Conservation (phyloP, 2,888 invertebrate species). For the Ectemnius lituratus region DNA sequence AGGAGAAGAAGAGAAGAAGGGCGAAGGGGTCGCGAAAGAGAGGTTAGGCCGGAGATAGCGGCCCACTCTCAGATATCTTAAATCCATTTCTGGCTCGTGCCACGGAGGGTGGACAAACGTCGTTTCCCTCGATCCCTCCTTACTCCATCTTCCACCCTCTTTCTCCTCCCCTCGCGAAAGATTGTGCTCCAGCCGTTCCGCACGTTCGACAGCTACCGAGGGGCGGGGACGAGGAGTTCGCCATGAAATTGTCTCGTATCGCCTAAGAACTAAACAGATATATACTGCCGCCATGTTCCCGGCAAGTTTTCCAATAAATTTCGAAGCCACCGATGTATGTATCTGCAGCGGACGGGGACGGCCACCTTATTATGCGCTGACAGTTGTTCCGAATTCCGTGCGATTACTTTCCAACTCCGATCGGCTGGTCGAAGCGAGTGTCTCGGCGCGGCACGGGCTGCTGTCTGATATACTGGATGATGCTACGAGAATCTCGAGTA, state of each 20-base stretch:
- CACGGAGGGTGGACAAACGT: slow-evolving; percentile 50
- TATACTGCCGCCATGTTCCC: slow-evolving; percentile 13
- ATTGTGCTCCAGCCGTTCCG: neutral
- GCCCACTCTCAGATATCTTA: slow-evolving; percentile 55
- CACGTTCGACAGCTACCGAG: neutral
- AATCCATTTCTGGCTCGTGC: slow-evolving; percentile 61
- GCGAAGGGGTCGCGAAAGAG: slow-evolving; percentile 29
- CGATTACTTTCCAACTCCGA: slow-evolving; percentile 13
- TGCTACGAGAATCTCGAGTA: neutral
- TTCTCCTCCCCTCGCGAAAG: neutral
- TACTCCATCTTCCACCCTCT: slow-evolving; percentile 10
- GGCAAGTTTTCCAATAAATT: slow-evolving; percentile 46
- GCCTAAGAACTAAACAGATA: slow-evolving; percentile 39
- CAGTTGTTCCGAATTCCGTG: slow-evolving; percentile 17
- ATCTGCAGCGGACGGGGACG: neutral
- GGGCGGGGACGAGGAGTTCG: slow-evolving; percentile 30
- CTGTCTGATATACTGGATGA: slow-evolving; percentile 9
- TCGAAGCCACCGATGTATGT: slow-evolving; percentile 33
- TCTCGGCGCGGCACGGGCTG: too few species aligned
- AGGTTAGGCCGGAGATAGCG: slow-evolving; percentile 54
- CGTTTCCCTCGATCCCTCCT: slow-evolving; percentile 21
- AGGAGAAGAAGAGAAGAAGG: slow-evolving; percentile 24
- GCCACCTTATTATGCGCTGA: slow-evolving; percentile 32
- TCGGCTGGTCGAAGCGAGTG: neutral
- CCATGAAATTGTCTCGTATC: slow-evolving; percentile 30